Evolutionary conservation across 1,140 invertebrate species (phyloP), one percentile per base, ranked within the genome.

Genomic region (Bombus polaris): DNA sequence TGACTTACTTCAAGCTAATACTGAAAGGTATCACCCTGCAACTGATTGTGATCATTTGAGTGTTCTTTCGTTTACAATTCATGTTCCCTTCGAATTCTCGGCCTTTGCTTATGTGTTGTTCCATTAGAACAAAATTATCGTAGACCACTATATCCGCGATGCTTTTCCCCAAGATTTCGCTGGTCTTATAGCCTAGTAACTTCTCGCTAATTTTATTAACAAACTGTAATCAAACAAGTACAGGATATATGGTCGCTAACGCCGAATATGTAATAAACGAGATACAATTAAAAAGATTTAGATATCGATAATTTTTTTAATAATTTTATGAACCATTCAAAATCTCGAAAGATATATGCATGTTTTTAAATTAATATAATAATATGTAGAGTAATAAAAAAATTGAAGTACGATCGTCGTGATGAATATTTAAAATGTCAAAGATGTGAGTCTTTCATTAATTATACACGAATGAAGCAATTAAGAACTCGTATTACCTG

Each of bases 51-150:
- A 98, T 96, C n/a, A 96, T 96, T 83, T 98, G 98, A 66, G 97
- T 97, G 72, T 96, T 97, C 95, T 98, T 98, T 92, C 98, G 96
- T 75, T 97, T 96, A 91, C 98, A 97, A 88, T 97, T 97, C 86
- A 98, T 96, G 62, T 97, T 97, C 44, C 98, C 98, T 93, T 98
- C 98, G 96, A 98, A 99, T 94, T 98, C 97, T 85, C 97, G 96
- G 53, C 98, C 98, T 90, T 97, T 97, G 59, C 97, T 96, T 57
- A 98, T 95, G 81, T 97, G 96, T 73, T 96, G 96, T 83, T 96
- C 95, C 91, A 97, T 97, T 75, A 96, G 95, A 85, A 96, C 96
- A 92, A 96, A 96, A 92, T 97, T 96, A 89, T 96, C 95, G 84
- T 96, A 95, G 87, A 96, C 95, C 83, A 96, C 95, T 88, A 96